Conservation (phyloP, 30 jellyfish, hydroid and myxozoan species). For the Cassiopea xamachana region DNA sequence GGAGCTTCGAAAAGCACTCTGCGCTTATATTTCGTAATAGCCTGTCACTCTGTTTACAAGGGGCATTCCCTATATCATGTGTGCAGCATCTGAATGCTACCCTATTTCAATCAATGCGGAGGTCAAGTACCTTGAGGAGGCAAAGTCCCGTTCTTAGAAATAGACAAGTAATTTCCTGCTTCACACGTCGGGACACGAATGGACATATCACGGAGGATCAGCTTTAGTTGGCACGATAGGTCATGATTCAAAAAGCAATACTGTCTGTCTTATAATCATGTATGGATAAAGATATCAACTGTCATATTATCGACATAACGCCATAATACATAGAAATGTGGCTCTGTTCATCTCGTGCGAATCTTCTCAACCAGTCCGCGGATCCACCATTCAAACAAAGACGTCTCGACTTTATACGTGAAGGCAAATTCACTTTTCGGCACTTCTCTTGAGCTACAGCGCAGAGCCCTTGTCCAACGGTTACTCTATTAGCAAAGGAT, state of each 20-base stretch:
- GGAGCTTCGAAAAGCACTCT: too few relatives aligned
- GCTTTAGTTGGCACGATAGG: too few relatives aligned
- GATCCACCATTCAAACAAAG: background rate
- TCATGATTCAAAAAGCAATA: too few relatives aligned
- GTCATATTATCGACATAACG: too few relatives aligned
- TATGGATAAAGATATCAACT: too few relatives aligned
- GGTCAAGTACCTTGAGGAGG: background rate
- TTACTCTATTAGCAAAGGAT: background rate
- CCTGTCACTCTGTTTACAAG: background rate
- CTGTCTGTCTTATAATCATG: too few relatives aligned
- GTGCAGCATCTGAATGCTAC: background rate
- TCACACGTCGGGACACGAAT: background rate
- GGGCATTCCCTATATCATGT: conserved; percentile 1
- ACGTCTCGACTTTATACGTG: background rate
- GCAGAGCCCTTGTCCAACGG: background rate
- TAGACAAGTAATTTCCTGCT: background rate
- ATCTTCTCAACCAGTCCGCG: background rate
- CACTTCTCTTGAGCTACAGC: background rate
- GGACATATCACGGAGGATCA: background rate
- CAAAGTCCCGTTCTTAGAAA: background rate
- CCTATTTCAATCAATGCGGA: too few relatives aligned
- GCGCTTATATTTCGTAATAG: too few relatives aligned
- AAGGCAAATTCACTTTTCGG: background rate
- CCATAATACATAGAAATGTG: too few relatives aligned
- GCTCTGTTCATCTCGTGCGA: background rate